Evolutionary conservation across 2,113 vertebrate species (phyloP), one percentile per base, ranked within the genome.

Genomic region (Nesogale talazaci): DNA sequence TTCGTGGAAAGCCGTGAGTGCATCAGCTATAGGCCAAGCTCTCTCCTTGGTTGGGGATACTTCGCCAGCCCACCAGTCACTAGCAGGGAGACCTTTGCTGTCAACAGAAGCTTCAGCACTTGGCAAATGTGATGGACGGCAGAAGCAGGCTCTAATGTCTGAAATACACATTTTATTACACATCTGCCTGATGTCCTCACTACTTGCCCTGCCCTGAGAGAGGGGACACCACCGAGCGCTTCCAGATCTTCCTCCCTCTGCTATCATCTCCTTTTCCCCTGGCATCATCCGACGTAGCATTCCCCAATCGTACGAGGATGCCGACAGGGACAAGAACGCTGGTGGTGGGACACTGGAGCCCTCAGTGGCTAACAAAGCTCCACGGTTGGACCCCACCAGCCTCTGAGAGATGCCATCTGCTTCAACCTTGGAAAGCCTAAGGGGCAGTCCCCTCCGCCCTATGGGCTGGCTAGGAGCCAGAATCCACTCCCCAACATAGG

Each of bases 31-130:
- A 4, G 27, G 12, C 7, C 3, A 1, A 1, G 36, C 27, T 31
- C 19, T n/a, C 19, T 27, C 56, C 0, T 46, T 2, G 8, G 27
- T 0, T 69, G 25, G 56, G 11, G 38, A 2, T 0, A 8, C 9
- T 38, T 38, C n/a, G 2, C 63, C 79, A 36, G 63, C 79, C 34
- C 29, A 0, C 31, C 29, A 7, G 20, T 38, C 31, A 9, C 38
- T 16, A 5, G n/a, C 65, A 27, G 34, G 27, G 23, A 65, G 56
- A 31, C 67, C 75, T 56, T 57, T 15, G 72, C 38, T 4, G 12
- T 72, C 40, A 12, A 31, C 69, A 56, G 75, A 85, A 76, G 31
- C 22, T 65, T 79, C 69, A 29, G 25, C n/a, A 12, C 9, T 40
- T 72, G 59, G 31, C 40, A 70, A 74, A 31, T 59, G 63, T 65